phyloP scores from a whole-genome alignment of 2,888 invertebrate species.

The Craniophora ligustri region DNA sequence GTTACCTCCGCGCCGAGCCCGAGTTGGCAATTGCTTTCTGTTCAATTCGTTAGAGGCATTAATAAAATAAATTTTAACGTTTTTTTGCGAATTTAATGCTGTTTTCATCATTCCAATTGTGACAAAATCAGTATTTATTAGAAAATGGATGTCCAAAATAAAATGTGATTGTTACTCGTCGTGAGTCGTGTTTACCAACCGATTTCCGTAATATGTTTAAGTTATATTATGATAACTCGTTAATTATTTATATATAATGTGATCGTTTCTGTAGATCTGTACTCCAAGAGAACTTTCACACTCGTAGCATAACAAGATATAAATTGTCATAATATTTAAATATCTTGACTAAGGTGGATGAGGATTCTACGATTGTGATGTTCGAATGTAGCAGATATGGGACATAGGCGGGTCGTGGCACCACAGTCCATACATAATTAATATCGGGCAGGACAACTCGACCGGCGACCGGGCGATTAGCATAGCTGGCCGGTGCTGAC shows the following conservation, averaged over 20 bases:
- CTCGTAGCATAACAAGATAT: conserved; percentile 18
- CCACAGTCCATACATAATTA: conserved; percentile 68
- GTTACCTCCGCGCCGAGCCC: conserved; percentile 64
- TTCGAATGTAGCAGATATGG: conserved; percentile 35
- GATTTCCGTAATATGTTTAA: background rate
- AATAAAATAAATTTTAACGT: conserved; percentile 68
- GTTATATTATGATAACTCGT: background rate
- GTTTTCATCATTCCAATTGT: conserved; percentile 16
- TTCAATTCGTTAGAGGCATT: conserved; percentile 62
- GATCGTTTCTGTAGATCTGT: background rate
- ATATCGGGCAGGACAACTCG: conserved; percentile 56
- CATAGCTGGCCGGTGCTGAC: conserved; percentile 51
- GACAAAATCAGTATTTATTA: conserved; percentile 8
- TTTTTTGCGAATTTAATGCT: conserved; percentile 25
- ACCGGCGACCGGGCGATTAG: conserved; percentile 54
- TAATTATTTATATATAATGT: background rate
- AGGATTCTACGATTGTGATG: conserved; percentile 38
- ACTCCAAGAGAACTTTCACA: conserved; percentile 10
- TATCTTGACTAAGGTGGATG: conserved; percentile 10
- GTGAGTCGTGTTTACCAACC: background rate
- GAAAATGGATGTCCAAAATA: conserved; percentile 2
- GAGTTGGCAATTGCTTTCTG: conserved; percentile 63
- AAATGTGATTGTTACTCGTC: no score
- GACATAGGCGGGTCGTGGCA: conserved; percentile 46
- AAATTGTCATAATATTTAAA: conserved; percentile 23